phyloP scores from a whole-genome alignment of 1,140 invertebrate genomes.

The Meteorus sp. region DNA sequence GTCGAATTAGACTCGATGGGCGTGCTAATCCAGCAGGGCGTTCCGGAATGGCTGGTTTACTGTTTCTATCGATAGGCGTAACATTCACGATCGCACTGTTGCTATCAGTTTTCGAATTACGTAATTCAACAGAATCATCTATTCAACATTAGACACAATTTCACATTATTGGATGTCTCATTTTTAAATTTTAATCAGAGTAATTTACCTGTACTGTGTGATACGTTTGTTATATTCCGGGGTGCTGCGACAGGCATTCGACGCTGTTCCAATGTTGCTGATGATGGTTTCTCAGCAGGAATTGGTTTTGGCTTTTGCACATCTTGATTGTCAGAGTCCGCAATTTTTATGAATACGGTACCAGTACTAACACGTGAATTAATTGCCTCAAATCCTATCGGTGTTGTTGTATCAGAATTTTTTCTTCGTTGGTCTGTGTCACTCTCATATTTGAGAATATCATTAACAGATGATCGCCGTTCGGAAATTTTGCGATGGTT shows the following conservation, averaged over 20 bases:
- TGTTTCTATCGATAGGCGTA: conserved; percentile 40
- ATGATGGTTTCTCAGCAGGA: conserved; percentile 44
- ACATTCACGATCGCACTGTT: conserved; percentile 28
- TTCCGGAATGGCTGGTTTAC: conserved; percentile 73
- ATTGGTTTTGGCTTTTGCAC: conserved; percentile 37
- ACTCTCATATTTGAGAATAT: conserved; percentile 9
- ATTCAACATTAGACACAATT: conserved; percentile 18
- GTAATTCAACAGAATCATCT: conserved; percentile 50
- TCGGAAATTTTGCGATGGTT: conserved; percentile 16
- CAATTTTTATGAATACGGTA: conserved; percentile 8
- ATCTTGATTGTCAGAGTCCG: conserved; percentile 34
- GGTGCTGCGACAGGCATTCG: conserved; percentile 61
- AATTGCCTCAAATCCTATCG: conserved; percentile 38
- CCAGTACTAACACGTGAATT: conserved; percentile 18
- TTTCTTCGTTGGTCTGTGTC: conserved; percentile 32
- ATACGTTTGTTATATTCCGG: conserved; percentile 54
- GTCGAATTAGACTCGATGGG: conserved; percentile 62
- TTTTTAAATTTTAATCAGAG: too few species aligned
- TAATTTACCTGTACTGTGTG: conserved; percentile 33
- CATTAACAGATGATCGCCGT: neutral
- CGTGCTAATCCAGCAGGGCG: conserved; percentile 67
- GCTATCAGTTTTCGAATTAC: conserved; percentile 49
- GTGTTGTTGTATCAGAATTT: conserved; percentile 23
- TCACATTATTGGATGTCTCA: neutral
- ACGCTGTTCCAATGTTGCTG: conserved; percentile 47